Conservation (phyloP, 2,797 vertebrate species). For the Neosilurus mollespiculum region DNA sequence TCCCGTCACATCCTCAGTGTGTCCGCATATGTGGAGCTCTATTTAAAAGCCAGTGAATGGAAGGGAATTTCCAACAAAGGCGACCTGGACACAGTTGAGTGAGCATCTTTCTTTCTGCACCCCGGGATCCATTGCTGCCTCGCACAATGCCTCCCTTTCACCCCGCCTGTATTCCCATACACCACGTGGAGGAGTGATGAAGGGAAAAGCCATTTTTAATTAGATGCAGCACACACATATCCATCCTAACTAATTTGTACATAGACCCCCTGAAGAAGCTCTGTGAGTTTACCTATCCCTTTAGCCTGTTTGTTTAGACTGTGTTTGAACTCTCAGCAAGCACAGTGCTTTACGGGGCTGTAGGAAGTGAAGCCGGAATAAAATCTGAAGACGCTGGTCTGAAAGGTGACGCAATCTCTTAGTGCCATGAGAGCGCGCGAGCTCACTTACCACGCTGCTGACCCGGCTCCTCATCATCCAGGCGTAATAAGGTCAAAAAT, state of each 20-base stretch:
- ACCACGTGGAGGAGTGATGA: constrained; percentile 80
- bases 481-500: background rate
- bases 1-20: constrained; percentile 55
- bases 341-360: background rate
- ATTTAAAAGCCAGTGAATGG: constrained; percentile 83
- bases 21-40: constrained; percentile 72
- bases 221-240: constrained; percentile 72
- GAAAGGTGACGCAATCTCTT: background rate
- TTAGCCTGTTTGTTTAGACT: constrained; percentile 9
- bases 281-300: constrained; percentile 15
- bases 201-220: constrained; percentile 69
- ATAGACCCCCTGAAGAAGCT: constrained; percentile 25
- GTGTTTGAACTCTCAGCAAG: background rate
- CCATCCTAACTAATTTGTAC: constrained; percentile 46
- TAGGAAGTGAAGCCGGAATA: background rate
- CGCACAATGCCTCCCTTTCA: constrained; percentile 80
- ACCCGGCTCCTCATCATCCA: background rate
- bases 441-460: background rate
- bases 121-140: constrained; percentile 76
- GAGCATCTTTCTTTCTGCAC: constrained; percentile 79
- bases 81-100: constrained; percentile 83
- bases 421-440: background rate
- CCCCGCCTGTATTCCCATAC: constrained; percentile 77
- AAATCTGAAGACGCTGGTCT: background rate
- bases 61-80: constrained; percentile 81